Evolutionary conservation across 2,113 vertebrate genomes (phyloP).

Genomic region (Scomber japonicus): DNA sequence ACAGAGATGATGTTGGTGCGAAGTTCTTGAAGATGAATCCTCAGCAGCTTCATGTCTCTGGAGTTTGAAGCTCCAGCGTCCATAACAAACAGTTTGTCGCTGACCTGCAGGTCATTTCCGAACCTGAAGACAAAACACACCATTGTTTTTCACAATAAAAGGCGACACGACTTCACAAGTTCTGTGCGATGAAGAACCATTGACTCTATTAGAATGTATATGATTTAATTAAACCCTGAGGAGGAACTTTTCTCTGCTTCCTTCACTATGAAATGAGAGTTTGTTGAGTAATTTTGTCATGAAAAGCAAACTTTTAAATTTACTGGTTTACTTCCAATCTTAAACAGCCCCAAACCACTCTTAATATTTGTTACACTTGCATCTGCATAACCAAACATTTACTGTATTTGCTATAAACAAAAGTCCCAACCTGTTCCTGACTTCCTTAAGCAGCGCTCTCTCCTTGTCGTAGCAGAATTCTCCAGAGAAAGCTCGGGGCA

Average conservation of each 20-base stretch:
- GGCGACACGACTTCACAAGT: neutral
- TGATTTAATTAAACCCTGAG: no score
- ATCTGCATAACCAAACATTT: no score
- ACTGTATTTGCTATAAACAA: no score
- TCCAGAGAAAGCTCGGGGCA: slow-evolving; percentile 91
- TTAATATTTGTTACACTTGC: no score
- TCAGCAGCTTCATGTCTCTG: slow-evolving; percentile 95
- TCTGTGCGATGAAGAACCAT: no score
- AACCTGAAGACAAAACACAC: slow-evolving; percentile 84
- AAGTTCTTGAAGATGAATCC: slow-evolving; percentile 94
- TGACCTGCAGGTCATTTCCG: slow-evolving; percentile 94
- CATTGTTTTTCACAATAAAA: neutral
- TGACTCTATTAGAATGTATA: no score
- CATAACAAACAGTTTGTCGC: slow-evolving; percentile 94
- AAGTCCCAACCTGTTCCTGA: slow-evolving; percentile 90
- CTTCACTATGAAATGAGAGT: no score
- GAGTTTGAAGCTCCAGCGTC: slow-evolving; percentile 95
- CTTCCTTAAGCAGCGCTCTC: slow-evolving; percentile 89
- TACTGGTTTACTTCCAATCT: no score
- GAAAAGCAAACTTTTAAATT: no score
- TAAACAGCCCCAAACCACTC: no score
- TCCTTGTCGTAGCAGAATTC: slow-evolving; percentile 97
- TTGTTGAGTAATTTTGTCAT: no score
- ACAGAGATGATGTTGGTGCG: slow-evolving; percentile 88
- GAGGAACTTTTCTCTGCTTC: no score